Evolutionary conservation across 1,140 invertebrate species (phyloP).

Genomic region (Tetragonula clypearis): DNA sequence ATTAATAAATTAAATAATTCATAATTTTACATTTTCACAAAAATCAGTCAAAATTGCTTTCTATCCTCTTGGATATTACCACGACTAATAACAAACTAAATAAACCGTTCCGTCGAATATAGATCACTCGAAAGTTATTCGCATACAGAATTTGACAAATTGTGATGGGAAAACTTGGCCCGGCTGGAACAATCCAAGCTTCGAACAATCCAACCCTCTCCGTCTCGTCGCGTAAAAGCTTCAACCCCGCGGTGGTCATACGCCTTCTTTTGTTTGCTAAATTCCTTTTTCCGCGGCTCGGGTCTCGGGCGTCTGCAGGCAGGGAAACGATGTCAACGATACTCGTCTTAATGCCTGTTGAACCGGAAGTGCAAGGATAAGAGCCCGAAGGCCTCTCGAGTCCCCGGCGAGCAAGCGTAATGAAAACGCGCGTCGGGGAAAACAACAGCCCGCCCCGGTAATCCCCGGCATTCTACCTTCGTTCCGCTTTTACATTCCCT

Average conservation of each 20-base stretch:
- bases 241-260: conserved; percentile 18
- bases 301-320: conserved; percentile 45
- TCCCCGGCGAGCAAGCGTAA: conserved; percentile 66
- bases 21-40: too few relatives aligned
- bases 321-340: conserved; percentile 76
- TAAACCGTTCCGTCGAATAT: too few relatives aligned
- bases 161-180: too few relatives aligned
- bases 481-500: conserved; percentile 2
- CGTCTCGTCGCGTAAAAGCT: background rate
- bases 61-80: too few relatives aligned
- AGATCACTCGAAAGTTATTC: too few relatives aligned
- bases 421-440: conserved; percentile 70
- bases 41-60: too few relatives aligned
- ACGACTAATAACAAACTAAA: too few relatives aligned
- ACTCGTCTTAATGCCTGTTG: conserved; percentile 75
- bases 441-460: conserved; percentile 63
- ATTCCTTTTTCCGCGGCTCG: conserved; percentile 48
- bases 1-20: too few relatives aligned
- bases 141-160: too few relatives aligned
- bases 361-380: conserved; percentile 69
- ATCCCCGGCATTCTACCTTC: conserved; percentile 44
- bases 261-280: conserved; percentile 58
- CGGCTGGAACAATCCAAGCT: background rate
- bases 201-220: background rate
- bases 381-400: conserved; percentile 52